These are phyloP conservation scores for Lagorchestes hirsutus DNA, from an alignment of 2,797 vertebrate genomes.

Conservation along the genomic window DNA sequence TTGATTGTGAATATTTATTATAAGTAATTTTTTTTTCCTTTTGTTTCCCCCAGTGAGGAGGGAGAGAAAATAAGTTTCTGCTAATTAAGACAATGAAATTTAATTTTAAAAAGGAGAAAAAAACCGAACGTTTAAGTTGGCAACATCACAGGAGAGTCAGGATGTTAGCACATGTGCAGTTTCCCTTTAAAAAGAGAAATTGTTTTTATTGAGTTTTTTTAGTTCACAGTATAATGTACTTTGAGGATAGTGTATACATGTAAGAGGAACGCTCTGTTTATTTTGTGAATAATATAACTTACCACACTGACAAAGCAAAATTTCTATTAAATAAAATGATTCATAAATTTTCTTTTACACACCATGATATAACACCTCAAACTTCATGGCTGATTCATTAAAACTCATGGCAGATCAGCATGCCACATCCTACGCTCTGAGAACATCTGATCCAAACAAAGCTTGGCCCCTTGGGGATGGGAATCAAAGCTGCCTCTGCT, in stretches of 20 bases:
- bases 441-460: neutral
- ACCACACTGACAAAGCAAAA: neutral
- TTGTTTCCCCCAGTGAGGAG: neutral
- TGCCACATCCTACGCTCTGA: neutral
- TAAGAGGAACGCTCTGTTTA: neutral
- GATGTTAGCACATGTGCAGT: neutral
- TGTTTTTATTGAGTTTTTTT: neutral
- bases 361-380: neutral
- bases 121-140: neutral
- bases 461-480: neutral
- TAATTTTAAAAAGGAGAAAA: neutral
- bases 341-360: neutral
- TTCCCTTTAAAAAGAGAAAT: neutral
- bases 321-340: neutral
- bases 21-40: neutral
- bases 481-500: neutral
- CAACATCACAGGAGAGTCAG: neutral
- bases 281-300: slow-evolving; percentile 1
- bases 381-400: neutral
- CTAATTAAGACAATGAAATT: neutral
- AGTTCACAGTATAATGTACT: neutral
- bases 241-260: neutral
- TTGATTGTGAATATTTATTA: neutral
- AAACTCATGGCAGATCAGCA: neutral
- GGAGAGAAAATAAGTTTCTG: neutral